Evolutionary conservation across 2,888 invertebrate species (phyloP).

Genomic region (Laspeyria flexula): DNA sequence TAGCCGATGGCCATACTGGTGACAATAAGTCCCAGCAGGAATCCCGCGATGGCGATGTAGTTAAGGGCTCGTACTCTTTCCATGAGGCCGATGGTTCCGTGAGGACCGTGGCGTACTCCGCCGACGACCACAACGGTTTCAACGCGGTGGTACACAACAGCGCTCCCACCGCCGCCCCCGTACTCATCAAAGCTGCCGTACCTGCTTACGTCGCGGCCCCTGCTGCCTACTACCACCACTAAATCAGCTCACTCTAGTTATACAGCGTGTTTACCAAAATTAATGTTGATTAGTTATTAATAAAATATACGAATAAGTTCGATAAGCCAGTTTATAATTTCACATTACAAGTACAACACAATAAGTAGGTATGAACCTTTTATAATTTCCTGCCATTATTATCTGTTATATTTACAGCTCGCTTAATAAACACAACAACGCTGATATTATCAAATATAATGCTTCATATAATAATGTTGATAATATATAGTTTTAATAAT

Average conservation of each 20-base stretch:
- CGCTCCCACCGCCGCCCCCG: slow-evolving; percentile 44
- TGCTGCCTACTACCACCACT: slow-evolving; percentile 42
- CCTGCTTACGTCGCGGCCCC: slow-evolving; percentile 33
- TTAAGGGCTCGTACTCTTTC: slow-evolving; percentile 78
- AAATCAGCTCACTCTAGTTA: slow-evolving; percentile 1
- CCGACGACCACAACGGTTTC: slow-evolving; percentile 76
- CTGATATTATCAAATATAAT: too few species aligned
- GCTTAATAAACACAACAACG: too few species aligned
- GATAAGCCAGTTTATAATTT: too few species aligned
- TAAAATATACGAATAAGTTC: background rate
- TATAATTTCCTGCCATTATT: too few species aligned
- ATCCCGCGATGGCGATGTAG: slow-evolving; percentile 76
- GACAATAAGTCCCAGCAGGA: slow-evolving; percentile 83
- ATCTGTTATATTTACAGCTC: too few species aligned
- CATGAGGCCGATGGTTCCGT: slow-evolving; percentile 81
- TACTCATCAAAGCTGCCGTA: slow-evolving; percentile 40
- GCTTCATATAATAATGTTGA: too few species aligned
- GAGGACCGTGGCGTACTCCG: slow-evolving; percentile 80
- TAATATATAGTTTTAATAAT: too few species aligned
- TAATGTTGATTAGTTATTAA: background rate
- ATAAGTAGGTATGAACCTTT: too few species aligned
- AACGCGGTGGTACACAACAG: slow-evolving; percentile 61
- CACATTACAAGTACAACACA: too few species aligned
- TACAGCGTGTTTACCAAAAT: background rate
- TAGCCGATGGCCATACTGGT: slow-evolving; percentile 81